Evolutionary conservation across 2,888 invertebrate species (phyloP), one percentile per base, ranked within the genome.

Genomic region (Malachius bipustulatus): DNA sequence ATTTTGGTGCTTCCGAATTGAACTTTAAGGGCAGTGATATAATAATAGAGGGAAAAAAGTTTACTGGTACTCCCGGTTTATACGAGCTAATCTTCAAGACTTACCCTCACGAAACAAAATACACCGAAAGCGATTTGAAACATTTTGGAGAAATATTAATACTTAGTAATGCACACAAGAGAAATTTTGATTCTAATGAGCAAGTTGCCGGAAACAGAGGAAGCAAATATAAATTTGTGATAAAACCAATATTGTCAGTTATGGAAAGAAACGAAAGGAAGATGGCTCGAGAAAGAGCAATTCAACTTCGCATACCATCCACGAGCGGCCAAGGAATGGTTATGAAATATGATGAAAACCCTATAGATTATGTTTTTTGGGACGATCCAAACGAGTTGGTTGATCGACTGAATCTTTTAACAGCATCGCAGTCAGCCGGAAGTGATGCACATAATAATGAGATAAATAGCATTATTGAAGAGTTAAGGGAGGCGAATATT

Each of bases 381-480:
- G 27, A 42, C 32, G 34, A 42, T 30, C 32, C 32, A 14, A 33
- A 41, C 34, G 53, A 56, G 43, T 35, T 55, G 12, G 44, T 54
- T 14, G 47, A 51, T 14, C 35, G 57, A 39, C 36, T 56, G 16
- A 35, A 41, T 35, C 35, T 56, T 15, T 32, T 52, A 6, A 24
- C 47, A n/a, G 44, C 52, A 10, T 51, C 53, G 14, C 36, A 45
- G 41, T 14, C 31, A 19, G 49, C 49, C 11, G 54, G 51, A 13
- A 39, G 51, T 31, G 44, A 32, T 11, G 37, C 32, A 32, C 49
- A 49, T 33, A 34, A 39, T 12, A 51, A 54, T 28, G 54, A 59
- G 47, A 57, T 56, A 12, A 42, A 53, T 13, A 50, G 55, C 12
- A 56, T 56, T 10, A 46, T 56, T 19, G 49, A 53, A 40, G 48